Base-by-base conservation (phyloP, 2,888 invertebrate species). In the Hydroisotoma schaefferi region DNA sequence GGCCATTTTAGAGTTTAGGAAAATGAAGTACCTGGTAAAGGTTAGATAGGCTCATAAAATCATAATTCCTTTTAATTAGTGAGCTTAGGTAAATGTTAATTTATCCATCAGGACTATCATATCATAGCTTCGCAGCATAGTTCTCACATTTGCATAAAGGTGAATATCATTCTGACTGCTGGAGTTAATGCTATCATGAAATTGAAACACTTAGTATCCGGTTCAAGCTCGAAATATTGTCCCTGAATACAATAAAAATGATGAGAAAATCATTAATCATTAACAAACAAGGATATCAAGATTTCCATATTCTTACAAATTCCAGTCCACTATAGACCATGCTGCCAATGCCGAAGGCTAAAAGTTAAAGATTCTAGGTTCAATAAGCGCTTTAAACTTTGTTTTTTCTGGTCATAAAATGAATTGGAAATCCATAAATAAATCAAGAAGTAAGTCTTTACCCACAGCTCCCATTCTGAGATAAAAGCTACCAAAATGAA, bases 1-100 rank as follows among this genome's bases (percentile, higher is more conserved):
- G 18, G 67, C 66, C 66, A 72, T 70, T 63, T 68, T 68, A 0
- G 71, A 72, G 78, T 95, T 97, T 63, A 95, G 84, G 81, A 97
- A 97, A 79, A 97, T 93, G 80, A 97, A 97, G 79, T 97, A 97
- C n/a, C n/a, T n/a, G n/a, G n/a, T n/a, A n/a, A n/a, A n/a, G n/a
- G n/a, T n/a, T n/a, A n/a, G n/a, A n/a, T n/a, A n/a, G n/a, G n/a
- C n/a, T n/a, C n/a, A n/a, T n/a, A n/a, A n/a, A n/a, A n/a, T n/a
- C 86, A 97, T 92, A n/a, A n/a, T n/a, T n/a, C n/a, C n/a, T n/a
- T n/a, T n/a, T n/a, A n/a, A n/a, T n/a, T n/a, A n/a, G n/a, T n/a
- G n/a, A n/a, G n/a, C n/a, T n/a, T n/a, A n/a, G n/a, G n/a, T n/a
- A n/a, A n/a, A n/a, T n/a, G n/a, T n/a, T n/a, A n/a, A n/a, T n/a